Conservation (phyloP, 2,888 invertebrate species). For the Synergus itoensis region DNA sequence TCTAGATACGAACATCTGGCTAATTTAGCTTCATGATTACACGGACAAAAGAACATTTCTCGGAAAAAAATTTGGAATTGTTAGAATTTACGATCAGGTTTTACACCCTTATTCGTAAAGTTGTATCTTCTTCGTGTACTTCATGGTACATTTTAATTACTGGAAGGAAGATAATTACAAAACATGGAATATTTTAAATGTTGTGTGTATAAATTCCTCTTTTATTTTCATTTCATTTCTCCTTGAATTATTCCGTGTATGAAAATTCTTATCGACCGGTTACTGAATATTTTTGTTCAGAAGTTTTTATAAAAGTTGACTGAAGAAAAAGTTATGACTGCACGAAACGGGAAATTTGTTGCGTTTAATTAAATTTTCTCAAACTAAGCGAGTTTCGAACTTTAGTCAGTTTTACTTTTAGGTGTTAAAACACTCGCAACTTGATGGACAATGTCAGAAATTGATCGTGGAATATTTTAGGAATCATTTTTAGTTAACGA, state of each 20-base stretch:
- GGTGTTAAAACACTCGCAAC: background rate
- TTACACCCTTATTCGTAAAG: background rate
- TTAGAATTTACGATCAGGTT: constrained; percentile 23
- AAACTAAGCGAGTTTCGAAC: constrained; percentile 13
- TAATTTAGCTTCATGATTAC: constrained; percentile 30
- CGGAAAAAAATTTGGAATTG: background rate
- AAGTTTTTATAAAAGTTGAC: background rate
- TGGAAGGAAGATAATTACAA: background rate
- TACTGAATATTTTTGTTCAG: background rate
- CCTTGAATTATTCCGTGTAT: background rate
- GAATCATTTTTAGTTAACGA: background rate
- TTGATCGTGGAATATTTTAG: constrained; percentile 1
- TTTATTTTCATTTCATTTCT: background rate
- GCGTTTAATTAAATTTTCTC: constrained; percentile 31
- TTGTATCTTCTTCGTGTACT: background rate
- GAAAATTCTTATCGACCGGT: background rate
- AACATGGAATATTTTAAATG: background rate
- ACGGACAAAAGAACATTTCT: constrained; percentile 13
- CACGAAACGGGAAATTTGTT: constrained; percentile 25
- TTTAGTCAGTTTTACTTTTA: constrained; percentile 22
- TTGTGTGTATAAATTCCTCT: background rate
- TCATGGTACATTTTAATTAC: background rate
- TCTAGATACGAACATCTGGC: constrained; percentile 13
- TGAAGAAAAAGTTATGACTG: background rate
- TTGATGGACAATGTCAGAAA: background rate